A percentile compares a stretch with the other conserved stretches of the same genome.
These are phyloP conservation scores for Damaliscus lunatus DNA, from an alignment of 2,113 vertebrate species.

Conservation along the genomic window DNA sequence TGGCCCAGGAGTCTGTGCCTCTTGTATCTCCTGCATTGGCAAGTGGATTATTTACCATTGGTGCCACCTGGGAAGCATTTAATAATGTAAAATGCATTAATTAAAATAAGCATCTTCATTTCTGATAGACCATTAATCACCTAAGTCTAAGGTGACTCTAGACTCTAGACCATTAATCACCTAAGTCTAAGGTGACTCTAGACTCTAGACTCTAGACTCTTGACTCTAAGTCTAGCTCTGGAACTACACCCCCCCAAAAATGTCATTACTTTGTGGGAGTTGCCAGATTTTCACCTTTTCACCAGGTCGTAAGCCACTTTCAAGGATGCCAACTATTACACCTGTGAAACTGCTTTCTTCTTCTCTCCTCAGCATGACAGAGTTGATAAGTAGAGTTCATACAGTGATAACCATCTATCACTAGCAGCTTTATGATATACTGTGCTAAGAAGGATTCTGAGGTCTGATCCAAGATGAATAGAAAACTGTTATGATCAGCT, in stretches of 20 bases:
- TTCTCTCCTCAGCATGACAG: neutral
- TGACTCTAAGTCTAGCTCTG: neutral
- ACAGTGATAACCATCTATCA: neutral
- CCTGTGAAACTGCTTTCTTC: neutral
- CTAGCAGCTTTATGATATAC: neutral
- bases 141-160: neutral
- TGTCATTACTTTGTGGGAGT: neutral
- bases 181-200: neutral
- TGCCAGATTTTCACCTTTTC: neutral
- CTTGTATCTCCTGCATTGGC: neutral
- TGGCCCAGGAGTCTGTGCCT: neutral
- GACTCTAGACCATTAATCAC: neutral
- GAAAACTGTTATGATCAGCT: neutral
- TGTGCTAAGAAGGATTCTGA: neutral
- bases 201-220: too few species aligned
- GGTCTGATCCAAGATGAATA: neutral
- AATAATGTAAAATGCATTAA: neutral
- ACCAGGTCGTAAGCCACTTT: neutral
- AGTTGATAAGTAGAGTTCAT: neutral
- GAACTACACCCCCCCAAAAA: neutral
- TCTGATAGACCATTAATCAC: neutral
- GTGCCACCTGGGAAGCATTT: neutral
- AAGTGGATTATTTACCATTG: neutral
- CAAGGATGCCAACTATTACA: neutral
- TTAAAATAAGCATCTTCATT: neutral